Conservation (phyloP, 1,140 invertebrate genomes). For the Andrena cerasifolii region DNA sequence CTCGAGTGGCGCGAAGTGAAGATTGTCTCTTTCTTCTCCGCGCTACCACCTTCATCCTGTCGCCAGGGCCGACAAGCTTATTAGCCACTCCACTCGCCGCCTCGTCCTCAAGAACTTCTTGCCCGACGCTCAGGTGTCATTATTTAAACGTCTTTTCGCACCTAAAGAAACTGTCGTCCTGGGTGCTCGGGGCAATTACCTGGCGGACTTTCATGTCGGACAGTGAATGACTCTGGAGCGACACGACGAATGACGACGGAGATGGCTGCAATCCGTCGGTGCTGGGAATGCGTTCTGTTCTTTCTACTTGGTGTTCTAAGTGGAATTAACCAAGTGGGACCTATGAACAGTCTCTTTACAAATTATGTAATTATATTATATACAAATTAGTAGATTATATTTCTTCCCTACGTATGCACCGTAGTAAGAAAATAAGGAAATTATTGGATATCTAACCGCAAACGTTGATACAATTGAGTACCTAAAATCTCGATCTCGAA, state of each 20-base stretch:
- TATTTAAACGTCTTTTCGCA: slow-evolving; percentile 38
- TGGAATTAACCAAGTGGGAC: too few species aligned
- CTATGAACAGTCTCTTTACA: too few species aligned
- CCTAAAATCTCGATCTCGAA: too few species aligned
- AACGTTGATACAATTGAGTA: too few species aligned
- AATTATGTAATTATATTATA: too few species aligned
- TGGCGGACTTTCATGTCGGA: not conserved
- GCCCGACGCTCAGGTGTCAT: not conserved
- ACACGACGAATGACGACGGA: not conserved
- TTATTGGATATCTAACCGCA: too few species aligned
- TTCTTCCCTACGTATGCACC: too few species aligned
- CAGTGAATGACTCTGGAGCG: not conserved
- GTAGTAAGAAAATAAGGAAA: too few species aligned
- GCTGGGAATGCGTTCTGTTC: too few species aligned
- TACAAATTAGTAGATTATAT: too few species aligned
- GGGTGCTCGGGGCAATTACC: slow-evolving; percentile 19
- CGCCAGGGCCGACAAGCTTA: slow-evolving; percentile 42
- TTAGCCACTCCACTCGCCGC: slow-evolving; percentile 44
- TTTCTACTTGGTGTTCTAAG: too few species aligned
- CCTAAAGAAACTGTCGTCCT: not conserved
- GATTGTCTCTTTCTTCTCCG: slow-evolving; percentile 60
- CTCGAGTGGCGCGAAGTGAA: slow-evolving; percentile 56
- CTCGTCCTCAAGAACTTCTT: slow-evolving; percentile 34
- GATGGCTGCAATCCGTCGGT: too few species aligned
- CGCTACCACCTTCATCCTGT: slow-evolving; percentile 26